Base-by-base conservation (phyloP, 2,888 invertebrate species). In the Melitaea athalia region DNA sequence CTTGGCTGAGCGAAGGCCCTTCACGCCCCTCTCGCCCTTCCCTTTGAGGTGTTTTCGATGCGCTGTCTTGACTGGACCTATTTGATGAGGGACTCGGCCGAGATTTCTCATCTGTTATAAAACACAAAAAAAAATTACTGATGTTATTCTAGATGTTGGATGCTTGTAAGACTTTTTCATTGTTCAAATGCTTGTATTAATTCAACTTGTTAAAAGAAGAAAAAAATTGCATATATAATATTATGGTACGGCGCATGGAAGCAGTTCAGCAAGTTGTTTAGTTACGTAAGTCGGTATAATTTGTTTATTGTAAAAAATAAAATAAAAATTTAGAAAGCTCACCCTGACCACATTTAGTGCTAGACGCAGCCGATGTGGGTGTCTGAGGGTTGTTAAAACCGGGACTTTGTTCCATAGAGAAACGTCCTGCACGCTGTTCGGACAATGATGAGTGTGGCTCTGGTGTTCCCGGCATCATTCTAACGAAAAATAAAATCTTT, bases 401-500 rank as follows among this genome's bases (percentile, higher is more conserved):
- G 3, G 93, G 93, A 78, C 93, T 93, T 81, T 93, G 93, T 72
- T 93, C 93, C 73, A 93, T 63, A 0, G 93, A 93, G 79, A 92
- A 93, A 64, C 93, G 79, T 1, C 93, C 92, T 59, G 92, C 80
- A 8, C 93, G 82, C 72, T 89, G 88, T 71, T 93, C 91, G 55
- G 91, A 86, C 15, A 90, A 73, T 11, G 92, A 88, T 14, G 87
- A 85, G 77, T 91, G 90, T 0, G 91, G 86, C 73, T 93, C 93
- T 0, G 93, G 93, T 33, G 93, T 93, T 42, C 93, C 92, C 31
- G 93, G 93, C 91, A 93, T 92, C 92, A 93, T 92, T 38, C 93
- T 93, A 73, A 3, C 8, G 33, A 5, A 38, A 38, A 3, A 38
- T 3, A 38, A 38, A 38, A 38, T 7, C 0, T 0, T 38, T 38